These are phyloP conservation scores for Vannuccia rotundouncinata DNA, from an alignment of 2,888 invertebrate genomes.

Conservation along the genomic window DNA sequence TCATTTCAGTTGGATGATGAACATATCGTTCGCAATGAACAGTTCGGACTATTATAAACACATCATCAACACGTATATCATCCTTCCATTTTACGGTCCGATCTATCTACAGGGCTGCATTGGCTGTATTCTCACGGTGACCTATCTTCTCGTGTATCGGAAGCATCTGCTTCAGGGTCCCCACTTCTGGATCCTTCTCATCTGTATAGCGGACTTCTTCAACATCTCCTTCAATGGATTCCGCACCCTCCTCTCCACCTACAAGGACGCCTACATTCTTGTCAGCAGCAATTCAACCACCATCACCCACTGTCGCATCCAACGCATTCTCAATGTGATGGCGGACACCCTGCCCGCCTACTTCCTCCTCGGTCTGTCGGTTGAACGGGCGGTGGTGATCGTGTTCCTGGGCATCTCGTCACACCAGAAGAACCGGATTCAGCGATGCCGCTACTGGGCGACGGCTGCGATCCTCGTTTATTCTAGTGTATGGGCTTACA, in stretches of 20 bases:
- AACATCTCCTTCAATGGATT: conserved; percentile 8
- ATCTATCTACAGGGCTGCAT: background rate
- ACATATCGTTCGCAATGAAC: background rate
- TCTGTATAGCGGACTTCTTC: background rate
- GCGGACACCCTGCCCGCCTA: background rate
- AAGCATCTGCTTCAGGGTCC: background rate
- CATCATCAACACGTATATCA: conserved; percentile 8
- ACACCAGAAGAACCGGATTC: background rate
- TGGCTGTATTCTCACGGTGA: background rate
- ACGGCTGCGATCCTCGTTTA: background rate
- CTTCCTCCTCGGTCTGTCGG: background rate
- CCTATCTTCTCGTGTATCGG: background rate
- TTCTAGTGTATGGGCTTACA: background rate
- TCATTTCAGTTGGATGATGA: background rate
- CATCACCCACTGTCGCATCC: background rate
- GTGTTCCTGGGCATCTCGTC: background rate
- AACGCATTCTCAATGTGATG: background rate
- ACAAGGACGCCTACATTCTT: background rate
- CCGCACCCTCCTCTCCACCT: background rate
- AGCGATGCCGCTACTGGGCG: background rate
- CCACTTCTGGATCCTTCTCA: background rate
- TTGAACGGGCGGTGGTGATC: background rate
- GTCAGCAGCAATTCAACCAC: background rate
- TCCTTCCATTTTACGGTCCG: background rate
- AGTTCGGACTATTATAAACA: background rate